Conservation (phyloP, 1,140 invertebrate genomes). For the Drosophila serrata region DNA sequence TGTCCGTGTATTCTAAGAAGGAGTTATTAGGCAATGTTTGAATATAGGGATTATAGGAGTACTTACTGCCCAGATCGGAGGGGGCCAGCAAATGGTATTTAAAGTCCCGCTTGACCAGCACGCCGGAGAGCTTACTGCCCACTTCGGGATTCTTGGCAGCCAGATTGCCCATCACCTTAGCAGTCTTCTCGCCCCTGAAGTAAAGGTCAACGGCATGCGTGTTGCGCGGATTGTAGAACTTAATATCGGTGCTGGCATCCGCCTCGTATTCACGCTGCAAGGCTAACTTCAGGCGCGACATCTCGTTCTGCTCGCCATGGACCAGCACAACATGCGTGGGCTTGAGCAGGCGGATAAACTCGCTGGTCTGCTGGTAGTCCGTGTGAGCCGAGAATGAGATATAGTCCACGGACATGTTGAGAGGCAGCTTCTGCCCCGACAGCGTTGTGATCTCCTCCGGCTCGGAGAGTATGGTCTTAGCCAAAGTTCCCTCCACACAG, state of each 20-base stretch:
- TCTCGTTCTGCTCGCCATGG: constrained; percentile 99
- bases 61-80: constrained; percentile 94
- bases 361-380: constrained; percentile 99
- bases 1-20: constrained; percentile 95
- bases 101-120: constrained; percentile 98
- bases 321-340: constrained; percentile 98
- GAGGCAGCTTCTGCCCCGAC: constrained; percentile 96
- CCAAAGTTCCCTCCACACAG: constrained; percentile 99
- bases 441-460: constrained; percentile 99
- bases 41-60: not conserved
- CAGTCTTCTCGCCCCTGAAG: constrained; percentile 98
- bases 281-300: constrained; percentile 97
- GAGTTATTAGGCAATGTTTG: not conserved
- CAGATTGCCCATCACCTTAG: constrained; percentile 97
- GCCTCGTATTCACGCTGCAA: constrained; percentile 97
- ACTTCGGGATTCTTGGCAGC: constrained; percentile 93
- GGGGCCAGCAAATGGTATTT: constrained; percentile 98
- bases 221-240: constrained; percentile 98
- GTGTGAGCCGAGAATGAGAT: constrained; percentile 99
- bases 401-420: constrained; percentile 99
- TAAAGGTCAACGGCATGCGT: constrained; percentile 96
- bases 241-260: constrained; percentile 93
- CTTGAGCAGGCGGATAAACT: constrained; percentile 97
- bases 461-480: constrained; percentile 98
- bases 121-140: constrained; percentile 93